phyloP scores from a whole-genome alignment of 2,113 vertebrate genomes.

The Cynopterus brachyotis region DNA sequence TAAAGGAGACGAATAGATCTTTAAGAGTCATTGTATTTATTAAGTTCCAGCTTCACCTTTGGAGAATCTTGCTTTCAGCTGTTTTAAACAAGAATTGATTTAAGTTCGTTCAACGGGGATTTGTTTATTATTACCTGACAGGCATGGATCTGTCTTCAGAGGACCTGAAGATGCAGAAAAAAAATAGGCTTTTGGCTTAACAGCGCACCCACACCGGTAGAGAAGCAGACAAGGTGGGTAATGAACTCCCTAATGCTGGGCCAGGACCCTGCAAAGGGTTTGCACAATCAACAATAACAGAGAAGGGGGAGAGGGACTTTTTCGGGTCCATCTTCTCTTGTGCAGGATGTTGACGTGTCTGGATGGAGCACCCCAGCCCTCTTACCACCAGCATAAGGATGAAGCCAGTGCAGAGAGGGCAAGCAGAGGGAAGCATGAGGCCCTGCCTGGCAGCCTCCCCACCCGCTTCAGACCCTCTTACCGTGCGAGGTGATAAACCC shows the following conservation, averaged over 20 bases:
- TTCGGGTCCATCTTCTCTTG: neutral
- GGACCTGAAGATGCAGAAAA: neutral
- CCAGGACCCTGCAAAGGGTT: neutral
- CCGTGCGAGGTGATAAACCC: neutral
- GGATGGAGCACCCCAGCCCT: neutral
- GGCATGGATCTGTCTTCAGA: neutral
- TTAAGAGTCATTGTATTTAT: neutral
- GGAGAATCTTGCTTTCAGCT: neutral
- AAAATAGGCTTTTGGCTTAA: neutral
- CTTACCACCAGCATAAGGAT: neutral
- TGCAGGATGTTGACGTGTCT: neutral
- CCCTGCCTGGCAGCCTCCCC: neutral
- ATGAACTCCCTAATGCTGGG: no score
- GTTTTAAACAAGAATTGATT: neutral
- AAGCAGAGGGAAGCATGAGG: neutral
- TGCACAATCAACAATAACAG: neutral
- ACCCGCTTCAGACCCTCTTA: neutral
- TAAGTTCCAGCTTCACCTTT: neutral
- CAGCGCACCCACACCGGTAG: neutral
- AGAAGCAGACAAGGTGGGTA: neutral
- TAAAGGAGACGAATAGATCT: neutral
- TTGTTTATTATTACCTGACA: neutral
- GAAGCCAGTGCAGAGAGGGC: neutral
- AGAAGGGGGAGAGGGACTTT: neutral
- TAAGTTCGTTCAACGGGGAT: neutral